Evolutionary conservation across 2,888 invertebrate genomes (phyloP).

Genomic region (Macroteleia sp.): DNA sequence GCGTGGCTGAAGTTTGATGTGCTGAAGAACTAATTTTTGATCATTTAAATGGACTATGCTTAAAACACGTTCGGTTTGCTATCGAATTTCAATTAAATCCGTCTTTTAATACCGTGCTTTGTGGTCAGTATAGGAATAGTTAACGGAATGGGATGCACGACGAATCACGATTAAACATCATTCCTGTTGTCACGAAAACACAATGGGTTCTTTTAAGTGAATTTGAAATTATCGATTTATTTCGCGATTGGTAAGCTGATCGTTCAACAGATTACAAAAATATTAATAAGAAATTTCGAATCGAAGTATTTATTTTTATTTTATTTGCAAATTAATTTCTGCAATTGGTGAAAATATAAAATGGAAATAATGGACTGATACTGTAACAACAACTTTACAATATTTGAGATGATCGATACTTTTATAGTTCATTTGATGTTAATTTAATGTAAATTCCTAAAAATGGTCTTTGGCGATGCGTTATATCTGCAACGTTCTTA

Average conservation of each 20-base stretch:
- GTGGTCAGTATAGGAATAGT: slow-evolving; percentile 36
- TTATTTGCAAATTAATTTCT: slow-evolving; percentile 27
- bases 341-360: not conserved
- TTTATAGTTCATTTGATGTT: slow-evolving; percentile 38
- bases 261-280: not conserved
- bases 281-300: slow-evolving; percentile 22
- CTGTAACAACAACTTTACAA: slow-evolving; percentile 30
- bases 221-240: slow-evolving; percentile 37
- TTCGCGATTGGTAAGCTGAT: slow-evolving; percentile 45
- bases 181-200: slow-evolving; percentile 40
- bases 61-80: slow-evolving; percentile 27
- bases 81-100: slow-evolving; percentile 51
- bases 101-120: slow-evolving; percentile 22
- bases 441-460: slow-evolving; percentile 60
- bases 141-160: slow-evolving; percentile 63
- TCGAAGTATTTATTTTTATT: too few species aligned
- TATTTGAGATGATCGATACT: slow-evolving; percentile 55
- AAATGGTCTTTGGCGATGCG: slow-evolving; percentile 29
- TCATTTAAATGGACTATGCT: slow-evolving; percentile 10
- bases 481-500: slow-evolving; percentile 39
- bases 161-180: slow-evolving; percentile 40
- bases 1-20: not conserved
- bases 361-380: too few species aligned
- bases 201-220: slow-evolving; percentile 42
- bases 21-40: slow-evolving; percentile 25